Percentiles rank a stretch among this genome's conserved stretches.
phyloP scores from a whole-genome alignment of 2,888 invertebrate genomes.

The Aporophyla nigra region DNA sequence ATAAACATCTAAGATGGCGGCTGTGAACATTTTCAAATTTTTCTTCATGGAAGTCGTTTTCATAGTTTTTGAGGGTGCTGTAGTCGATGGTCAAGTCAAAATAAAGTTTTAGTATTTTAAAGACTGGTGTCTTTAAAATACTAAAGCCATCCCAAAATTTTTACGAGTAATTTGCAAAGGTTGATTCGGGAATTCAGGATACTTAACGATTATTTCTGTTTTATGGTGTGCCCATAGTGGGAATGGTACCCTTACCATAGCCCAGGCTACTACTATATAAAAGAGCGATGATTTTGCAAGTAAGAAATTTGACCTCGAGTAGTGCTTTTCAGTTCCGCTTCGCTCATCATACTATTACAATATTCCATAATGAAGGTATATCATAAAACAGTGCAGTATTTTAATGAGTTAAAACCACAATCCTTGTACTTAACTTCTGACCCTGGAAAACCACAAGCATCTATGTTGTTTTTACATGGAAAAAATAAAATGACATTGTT shows the following conservation, averaged over 20 bases:
- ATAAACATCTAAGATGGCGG: too few relatives aligned
- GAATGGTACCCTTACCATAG: neutral
- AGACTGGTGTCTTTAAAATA: too few relatives aligned
- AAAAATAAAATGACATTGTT: constrained; percentile 13
- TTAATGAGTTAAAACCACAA: constrained; percentile 37
- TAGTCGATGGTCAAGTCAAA: too few relatives aligned
- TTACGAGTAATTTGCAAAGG: too few relatives aligned
- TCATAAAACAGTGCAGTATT: neutral
- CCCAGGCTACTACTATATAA: neutral
- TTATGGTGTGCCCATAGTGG: neutral
- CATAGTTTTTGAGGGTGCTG: too few relatives aligned
- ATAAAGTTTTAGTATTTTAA: too few relatives aligned
- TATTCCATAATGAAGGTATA: constrained; percentile 1
- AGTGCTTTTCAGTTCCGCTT: neutral
- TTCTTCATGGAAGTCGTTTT: too few relatives aligned
- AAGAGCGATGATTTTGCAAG: neutral
- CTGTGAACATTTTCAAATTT: too few relatives aligned
- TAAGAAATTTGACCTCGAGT: neutral
- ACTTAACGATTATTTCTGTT: neutral
- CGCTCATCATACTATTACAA: neutral
- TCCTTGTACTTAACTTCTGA: constrained; percentile 33
- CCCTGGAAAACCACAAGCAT: constrained; percentile 41
- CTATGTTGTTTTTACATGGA: constrained; percentile 10
- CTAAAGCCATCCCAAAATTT: too few relatives aligned
- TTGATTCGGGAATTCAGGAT: too few relatives aligned